Base-by-base conservation (phyloP, 1,140 invertebrate species). In the Contarinia nasturtii region DNA sequence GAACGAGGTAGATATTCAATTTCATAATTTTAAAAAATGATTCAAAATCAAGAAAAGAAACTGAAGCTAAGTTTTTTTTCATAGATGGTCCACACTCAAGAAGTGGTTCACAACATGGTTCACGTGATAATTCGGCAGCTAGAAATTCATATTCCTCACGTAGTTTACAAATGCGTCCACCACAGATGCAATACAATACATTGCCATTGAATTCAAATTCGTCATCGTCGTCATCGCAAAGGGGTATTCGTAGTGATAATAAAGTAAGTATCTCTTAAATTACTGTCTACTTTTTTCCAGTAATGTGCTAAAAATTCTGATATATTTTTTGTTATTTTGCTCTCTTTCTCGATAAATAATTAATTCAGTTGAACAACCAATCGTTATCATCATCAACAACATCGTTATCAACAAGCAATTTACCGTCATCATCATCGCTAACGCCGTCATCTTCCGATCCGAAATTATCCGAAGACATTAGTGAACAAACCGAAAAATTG, bases 41-140 rank as follows among this genome's bases (percentile, higher is more conserved):
- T 5, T 14, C 2, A n/a, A 5, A 38, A 12, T 17, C 12, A 38
- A 17, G 5, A 4, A 38, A 38, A 38, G 3, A 5, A 5, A 38
- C 12, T n/a, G 5, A 2, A 20, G 5, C 5, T 12, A 19, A 19
- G 5, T 42, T 19, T 42, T 42, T 2, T 42, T 40, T 40, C 8
- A 40, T 57, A 69, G 65, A 71, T 62, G 65, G 65, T 43, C 63
- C 67, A 34, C 63, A 61, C 53, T 71, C 73, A 5, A 63, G 74
- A 46, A 74, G 72, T 33, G 70, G 73, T 44, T 74, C 70, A 42
- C 71, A 75, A 47, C 70, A 75, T 50, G 54, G 64, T 20, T 66
- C 64, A 3, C 56, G 62, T 18, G 65, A 67, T 47, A 61, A 54
- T 44, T 63, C 61, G 0, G 57, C 59, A 12, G 63, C 60, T 2